Evolutionary conservation across 2,113 vertebrate genomes (phyloP).

Genomic region (Tyrannus savana): DNA sequence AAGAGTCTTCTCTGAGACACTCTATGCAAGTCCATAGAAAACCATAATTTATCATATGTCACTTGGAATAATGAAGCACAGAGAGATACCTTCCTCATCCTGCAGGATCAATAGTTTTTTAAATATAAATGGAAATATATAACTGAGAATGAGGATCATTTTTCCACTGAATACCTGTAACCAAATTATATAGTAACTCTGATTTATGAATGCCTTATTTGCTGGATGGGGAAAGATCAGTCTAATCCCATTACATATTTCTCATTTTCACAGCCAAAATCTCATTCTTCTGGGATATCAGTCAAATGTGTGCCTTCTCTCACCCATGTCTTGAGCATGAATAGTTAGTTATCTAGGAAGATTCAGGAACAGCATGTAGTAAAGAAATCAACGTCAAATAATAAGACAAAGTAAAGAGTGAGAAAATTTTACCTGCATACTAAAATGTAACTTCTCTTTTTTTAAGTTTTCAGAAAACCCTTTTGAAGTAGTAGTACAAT

Average conservation of each 20-base stretch:
- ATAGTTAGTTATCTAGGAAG: neutral
- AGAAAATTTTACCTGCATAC: neutral
- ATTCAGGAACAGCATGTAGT: neutral
- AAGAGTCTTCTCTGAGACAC: neutral
- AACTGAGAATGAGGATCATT: neutral
- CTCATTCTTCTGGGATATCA: neutral
- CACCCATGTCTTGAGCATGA: neutral
- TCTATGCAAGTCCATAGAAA: neutral
- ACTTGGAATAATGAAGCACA: neutral
- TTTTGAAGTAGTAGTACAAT: neutral
- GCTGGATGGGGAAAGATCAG: neutral
- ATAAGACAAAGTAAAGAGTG: neutral
- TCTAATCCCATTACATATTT: neutral
- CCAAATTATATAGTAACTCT: neutral
- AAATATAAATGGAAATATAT: neutral
- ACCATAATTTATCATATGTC: constrained; percentile 18
- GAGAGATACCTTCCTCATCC: neutral
- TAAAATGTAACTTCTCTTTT: neutral
- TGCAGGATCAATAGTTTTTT: neutral
- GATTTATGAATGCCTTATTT: neutral
- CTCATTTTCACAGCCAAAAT: neutral
- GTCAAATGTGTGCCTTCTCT: neutral
- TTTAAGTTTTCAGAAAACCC: neutral
- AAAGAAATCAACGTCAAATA: neutral
- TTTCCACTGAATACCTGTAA: neutral